Evolutionary conservation across 2,888 invertebrate species (phyloP).

Genomic region (Hirtodrosophila histrioides): DNA sequence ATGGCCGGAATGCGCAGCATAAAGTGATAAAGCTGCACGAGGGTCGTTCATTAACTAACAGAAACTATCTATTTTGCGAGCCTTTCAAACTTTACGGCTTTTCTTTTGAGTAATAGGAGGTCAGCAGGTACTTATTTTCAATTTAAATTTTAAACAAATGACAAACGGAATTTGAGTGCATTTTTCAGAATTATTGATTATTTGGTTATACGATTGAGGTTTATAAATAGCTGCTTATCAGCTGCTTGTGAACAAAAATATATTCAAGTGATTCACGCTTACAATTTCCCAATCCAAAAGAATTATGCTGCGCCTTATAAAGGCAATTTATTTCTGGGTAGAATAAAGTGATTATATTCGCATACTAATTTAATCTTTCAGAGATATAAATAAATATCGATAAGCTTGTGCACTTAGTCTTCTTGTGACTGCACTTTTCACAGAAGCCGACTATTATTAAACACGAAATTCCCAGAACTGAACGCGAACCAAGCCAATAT

Average conservation of each 20-base stretch:
- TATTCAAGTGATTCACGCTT: slow-evolving; percentile 11
- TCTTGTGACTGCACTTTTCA: neutral
- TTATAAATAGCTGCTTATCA: slow-evolving; percentile 31
- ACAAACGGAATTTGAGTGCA: no score
- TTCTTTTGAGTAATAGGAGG: no score
- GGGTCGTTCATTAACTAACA: slow-evolving; percentile 24
- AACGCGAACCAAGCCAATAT: neutral
- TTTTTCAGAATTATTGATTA: neutral
- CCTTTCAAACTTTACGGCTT: neutral
- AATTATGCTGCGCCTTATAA: neutral
- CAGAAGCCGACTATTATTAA: neutral
- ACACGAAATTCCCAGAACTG: neutral
- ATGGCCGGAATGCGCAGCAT: slow-evolving; percentile 27
- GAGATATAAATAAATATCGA: no score
- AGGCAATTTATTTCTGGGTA: neutral
- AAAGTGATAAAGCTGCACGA: slow-evolving; percentile 15
- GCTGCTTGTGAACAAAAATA: neutral
- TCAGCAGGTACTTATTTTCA: no score
- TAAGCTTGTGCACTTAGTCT: no score
- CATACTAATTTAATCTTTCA: no score
- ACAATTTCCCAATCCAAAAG: neutral
- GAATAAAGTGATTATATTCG: no score
- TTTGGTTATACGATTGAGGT: neutral
- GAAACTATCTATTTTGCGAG: slow-evolving; percentile 5
- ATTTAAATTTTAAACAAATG: no score